Evolutionary conservation across 2,888 invertebrate species (phyloP), one percentile per base, ranked within the genome.

Genomic region (Chrysotoxum bicinctum): DNA sequence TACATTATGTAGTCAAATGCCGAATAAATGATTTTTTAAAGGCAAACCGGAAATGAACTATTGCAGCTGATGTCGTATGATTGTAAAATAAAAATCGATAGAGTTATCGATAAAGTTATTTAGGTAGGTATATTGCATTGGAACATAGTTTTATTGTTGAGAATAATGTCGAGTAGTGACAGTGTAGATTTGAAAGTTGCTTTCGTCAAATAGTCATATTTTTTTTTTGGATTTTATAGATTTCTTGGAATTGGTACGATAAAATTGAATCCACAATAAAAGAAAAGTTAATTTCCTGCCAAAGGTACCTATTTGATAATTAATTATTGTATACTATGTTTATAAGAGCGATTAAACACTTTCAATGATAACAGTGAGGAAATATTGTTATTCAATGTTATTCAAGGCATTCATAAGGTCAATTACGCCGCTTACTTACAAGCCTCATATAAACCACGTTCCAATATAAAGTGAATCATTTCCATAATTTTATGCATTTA

Each of bases 61-160:
- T 45, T 66, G 48, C 66, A 50, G 64, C 45, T 64, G 64, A 64
- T 64, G 35, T 48, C 66, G 35, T 50, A 16, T 43, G 66, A 32
- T 66, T 30, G 66, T 66, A 66, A 66, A 66, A 66, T 35, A 14
- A 50, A 50, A 66, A 50, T 66, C 50, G 10, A 50, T 30, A 45
- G 19, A 32, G 30, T 14, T 45, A 64, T 45, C 64, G 19, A 64
- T 64, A 58, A 10, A 7, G 19, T 64, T 10, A 45, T 30, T 30
- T 30, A n/a, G n/a, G n/a, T n/a, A n/a, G n/a, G n/a, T n/a, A 32
- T 64, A 64, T 60, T 60, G 16, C 3, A 58, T 26, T 16, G n/a
- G 9, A 23, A 23, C 2, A 2, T 30, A 23, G 5, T 8, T 52
- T 7, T 52, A 8, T 26, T 16, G 4, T 26, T n/a, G 14, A 7